A percentile compares a stretch with the other conserved stretches of the same genome.
phyloP scores from a whole-genome alignment of 2,113 vertebrate genomes.

The Thunnus maccoyii region DNA sequence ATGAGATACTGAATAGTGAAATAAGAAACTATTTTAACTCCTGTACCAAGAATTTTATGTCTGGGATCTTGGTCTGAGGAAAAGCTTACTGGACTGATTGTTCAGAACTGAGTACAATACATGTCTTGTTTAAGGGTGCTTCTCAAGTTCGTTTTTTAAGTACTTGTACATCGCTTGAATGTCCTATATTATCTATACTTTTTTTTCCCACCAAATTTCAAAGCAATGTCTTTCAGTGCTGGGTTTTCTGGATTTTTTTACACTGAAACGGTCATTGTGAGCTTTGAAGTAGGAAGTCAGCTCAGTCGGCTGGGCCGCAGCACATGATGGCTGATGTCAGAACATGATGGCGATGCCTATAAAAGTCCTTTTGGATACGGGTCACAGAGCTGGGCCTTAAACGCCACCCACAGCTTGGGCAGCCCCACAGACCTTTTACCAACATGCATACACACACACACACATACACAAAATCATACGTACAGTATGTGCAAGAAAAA shows the following conservation, averaged over 20 bases:
- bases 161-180: not conserved
- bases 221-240: not conserved
- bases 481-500: conserved; percentile 1
- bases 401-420: conserved; percentile 64
- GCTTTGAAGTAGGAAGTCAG: conserved; percentile 52
- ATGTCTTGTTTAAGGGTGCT: not conserved
- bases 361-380: conserved; percentile 76
- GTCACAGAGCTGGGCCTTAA: conserved; percentile 68
- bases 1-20: not conserved
- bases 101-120: not conserved
- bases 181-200: not conserved
- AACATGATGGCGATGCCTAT: conserved; percentile 68
- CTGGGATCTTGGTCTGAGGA: not conserved
- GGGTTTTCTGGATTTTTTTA: conserved; percentile 22
- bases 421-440: conserved; percentile 18
- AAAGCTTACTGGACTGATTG: not conserved
- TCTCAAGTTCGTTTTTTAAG: not conserved
- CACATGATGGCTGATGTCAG: conserved; percentile 52
- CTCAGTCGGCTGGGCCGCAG: conserved; percentile 28
- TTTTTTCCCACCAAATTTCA: not conserved
- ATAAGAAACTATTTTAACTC: conserved; percentile 1
- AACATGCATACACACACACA: conserved; percentile 2
- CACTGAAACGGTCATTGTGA: conserved; percentile 7
- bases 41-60: not conserved
- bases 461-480: not conserved